These are phyloP conservation scores for Mormyrops attenuatus DNA, from an alignment of 2,797 vertebrate genomes.

Conservation along the genomic window DNA sequence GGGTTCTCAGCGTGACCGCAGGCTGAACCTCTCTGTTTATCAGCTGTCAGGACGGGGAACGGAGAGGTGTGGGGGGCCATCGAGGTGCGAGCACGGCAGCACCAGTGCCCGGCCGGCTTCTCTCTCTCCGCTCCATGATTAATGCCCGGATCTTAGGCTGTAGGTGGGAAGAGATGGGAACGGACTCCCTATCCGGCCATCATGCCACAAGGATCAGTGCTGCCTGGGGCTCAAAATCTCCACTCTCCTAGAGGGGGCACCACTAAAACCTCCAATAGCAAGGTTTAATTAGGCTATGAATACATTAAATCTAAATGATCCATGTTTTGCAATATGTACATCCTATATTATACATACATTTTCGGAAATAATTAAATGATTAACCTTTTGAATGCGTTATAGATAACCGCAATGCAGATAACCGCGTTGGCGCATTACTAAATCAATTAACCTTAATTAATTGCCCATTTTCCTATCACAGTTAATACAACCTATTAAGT, in stretches of 20 bases:
- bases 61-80: background rate
- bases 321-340: background rate
- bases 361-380: background rate
- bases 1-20: background rate
- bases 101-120: background rate
- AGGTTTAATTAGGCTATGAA: background rate
- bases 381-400: background rate
- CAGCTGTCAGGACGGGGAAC: background rate
- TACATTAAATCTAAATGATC: background rate
- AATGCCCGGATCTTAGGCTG: background rate
- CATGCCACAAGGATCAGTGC: background rate
- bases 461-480: background rate
- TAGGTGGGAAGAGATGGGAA: background rate
- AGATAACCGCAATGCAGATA: background rate
- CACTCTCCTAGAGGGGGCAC: background rate
- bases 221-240: background rate
- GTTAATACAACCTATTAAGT: background rate
- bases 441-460: conserved; percentile 8
- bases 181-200: background rate
- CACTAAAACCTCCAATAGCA: background rate
- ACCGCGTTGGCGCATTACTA: background rate
- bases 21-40: background rate
- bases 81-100: background rate
- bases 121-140: background rate
- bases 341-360: background rate